Percentiles rank a stretch among this genome's conserved stretches.
These are phyloP conservation scores for Poeciliopsis turneri DNA, from an alignment of 2,797 vertebrate genomes.

Conservation along the genomic window DNA sequence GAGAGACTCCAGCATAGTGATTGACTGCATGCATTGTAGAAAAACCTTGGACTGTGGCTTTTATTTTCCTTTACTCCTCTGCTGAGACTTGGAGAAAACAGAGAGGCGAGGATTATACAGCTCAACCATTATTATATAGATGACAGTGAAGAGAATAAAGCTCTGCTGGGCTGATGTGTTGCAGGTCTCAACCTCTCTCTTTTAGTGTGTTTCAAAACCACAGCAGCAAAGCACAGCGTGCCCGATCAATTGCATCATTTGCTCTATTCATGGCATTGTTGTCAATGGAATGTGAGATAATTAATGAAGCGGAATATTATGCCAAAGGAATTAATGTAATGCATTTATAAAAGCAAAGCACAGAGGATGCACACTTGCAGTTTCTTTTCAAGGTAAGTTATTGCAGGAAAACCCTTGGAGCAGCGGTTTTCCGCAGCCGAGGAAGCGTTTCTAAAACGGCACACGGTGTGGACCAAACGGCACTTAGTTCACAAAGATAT, in stretches of 20 bases:
- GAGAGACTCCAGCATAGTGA: conserved; percentile 24
- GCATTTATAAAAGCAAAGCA: conserved; percentile 14
- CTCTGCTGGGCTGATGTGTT: conserved; percentile 50
- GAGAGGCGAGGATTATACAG: conserved; percentile 61
- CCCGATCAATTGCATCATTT: conserved; percentile 33
- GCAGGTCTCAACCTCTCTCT: conserved; percentile 42
- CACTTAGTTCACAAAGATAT: conserved; percentile 38
- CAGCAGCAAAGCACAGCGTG: conserved; percentile 22
- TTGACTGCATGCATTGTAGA: conserved; percentile 43
- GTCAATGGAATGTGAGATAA: conserved; percentile 14
- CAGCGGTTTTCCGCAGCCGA: conserved; percentile 41
- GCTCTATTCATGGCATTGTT: conserved; percentile 18
- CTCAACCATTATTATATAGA: conserved; percentile 47
- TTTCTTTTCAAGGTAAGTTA: conserved; percentile 21
- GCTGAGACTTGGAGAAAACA: conserved; percentile 46
- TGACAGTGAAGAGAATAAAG: conserved; percentile 64
- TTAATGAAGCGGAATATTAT: conserved; percentile 22
- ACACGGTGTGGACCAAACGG: conserved; percentile 38
- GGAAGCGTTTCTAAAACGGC: conserved; percentile 29
- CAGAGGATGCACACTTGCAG: conserved; percentile 11
- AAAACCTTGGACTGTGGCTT: conserved; percentile 45
- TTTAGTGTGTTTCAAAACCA: conserved; percentile 25
- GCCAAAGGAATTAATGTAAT: conserved; percentile 15
- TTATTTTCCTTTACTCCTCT: conserved; percentile 56
- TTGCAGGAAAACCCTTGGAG: conserved; percentile 14